Percentiles rank a stretch among this genome's conserved stretches.
Conservation (phyloP, 2,888 invertebrate genomes). For the Erebia palarica region DNA sequence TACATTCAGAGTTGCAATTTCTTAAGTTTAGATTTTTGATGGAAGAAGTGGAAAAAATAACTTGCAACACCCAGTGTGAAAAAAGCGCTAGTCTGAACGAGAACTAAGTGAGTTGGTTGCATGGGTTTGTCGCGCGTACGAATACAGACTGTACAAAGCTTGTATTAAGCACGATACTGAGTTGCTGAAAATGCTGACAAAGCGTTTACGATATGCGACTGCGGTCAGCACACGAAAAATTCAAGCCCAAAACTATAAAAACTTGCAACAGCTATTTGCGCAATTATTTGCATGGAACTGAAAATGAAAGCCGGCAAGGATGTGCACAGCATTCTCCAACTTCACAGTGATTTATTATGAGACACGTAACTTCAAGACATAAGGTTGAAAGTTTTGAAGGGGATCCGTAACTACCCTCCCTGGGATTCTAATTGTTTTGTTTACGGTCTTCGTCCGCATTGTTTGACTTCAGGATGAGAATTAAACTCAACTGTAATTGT, state of each 20-base stretch:
- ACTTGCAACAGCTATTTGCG: too few relatives aligned
- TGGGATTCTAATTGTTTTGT: conserved; percentile 68
- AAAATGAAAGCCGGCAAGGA: conserved; percentile 18
- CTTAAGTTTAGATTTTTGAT: neutral
- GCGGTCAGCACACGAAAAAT: neutral
- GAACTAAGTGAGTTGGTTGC: too few relatives aligned
- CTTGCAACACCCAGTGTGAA: too few relatives aligned
- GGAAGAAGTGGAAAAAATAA: too few relatives aligned
- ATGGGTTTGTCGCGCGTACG: too few relatives aligned
- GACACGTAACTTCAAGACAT: conserved; percentile 36
- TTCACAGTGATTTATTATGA: conserved; percentile 37
- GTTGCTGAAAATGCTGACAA: too few relatives aligned
- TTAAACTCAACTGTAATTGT: conserved; percentile 64
- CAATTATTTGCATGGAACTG: conserved; percentile 24
- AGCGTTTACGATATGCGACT: too few relatives aligned
- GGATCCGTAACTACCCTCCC: conserved; percentile 59
- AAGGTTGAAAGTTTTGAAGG: conserved; percentile 53
- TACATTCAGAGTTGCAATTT: neutral
- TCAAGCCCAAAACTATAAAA: neutral
- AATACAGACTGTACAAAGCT: too few relatives aligned
- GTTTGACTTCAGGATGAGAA: conserved; percentile 56
- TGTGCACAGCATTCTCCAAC: conserved; percentile 15
- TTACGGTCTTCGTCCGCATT: conserved; percentile 59
- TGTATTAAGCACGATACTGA: too few relatives aligned
- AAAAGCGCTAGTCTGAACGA: too few relatives aligned